These are phyloP conservation scores for Trinorchestia longiramus DNA, from an alignment of 1,140 invertebrate species.

Conservation along the genomic window DNA sequence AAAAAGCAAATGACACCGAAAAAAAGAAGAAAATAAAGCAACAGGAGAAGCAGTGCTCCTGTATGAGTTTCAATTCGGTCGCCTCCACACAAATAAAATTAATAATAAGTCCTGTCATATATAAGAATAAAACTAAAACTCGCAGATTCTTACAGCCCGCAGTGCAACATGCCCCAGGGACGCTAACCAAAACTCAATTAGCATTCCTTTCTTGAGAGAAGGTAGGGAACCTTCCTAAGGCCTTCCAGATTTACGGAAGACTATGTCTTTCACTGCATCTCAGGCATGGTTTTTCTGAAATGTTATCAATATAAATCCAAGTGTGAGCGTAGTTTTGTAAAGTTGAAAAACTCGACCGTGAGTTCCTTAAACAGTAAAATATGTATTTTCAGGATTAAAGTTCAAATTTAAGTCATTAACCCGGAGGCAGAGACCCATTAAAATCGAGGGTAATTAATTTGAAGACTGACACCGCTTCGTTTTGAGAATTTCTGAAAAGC, in stretches of 20 bases:
- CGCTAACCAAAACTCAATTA: not conserved
- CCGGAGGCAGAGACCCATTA: not conserved
- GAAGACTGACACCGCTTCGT: not conserved
- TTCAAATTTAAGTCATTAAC: not conserved
- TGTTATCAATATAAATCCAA: not conserved
- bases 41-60: too few relatives aligned
- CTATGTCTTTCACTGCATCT: not conserved
- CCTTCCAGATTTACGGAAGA: not conserved
- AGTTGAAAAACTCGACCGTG: too few relatives aligned
- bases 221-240: not conserved
- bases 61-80: too few relatives aligned
- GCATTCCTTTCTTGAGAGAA: not conserved
- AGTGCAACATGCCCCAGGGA: not conserved
- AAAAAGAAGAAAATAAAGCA: too few relatives aligned
- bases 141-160: not conserved
- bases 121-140: not conserved
- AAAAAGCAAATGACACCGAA: too few relatives aligned
- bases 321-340: not conserved
- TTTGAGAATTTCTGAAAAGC: not conserved
- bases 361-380: too few relatives aligned
- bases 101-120: too few relatives aligned
- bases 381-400: not conserved
- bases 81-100: too few relatives aligned
- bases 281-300: not conserved
- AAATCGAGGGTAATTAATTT: not conserved